Conservation (phyloP, 2,113 vertebrate species). For the Hemibagrus wyckioides region DNA sequence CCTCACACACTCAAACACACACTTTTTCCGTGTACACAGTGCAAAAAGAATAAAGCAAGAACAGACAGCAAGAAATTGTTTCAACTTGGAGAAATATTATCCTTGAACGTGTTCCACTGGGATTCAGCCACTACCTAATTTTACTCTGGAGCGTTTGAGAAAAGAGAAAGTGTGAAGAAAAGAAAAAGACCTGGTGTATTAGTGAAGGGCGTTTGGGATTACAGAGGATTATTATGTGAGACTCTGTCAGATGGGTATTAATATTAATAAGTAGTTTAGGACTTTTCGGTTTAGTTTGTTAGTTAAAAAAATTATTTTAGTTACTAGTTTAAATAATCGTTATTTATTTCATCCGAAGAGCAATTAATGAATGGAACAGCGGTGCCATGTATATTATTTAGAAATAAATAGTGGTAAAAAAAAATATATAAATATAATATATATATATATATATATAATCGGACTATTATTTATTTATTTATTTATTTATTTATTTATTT, state of each 20-base stretch:
- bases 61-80: slow-evolving; percentile 70
- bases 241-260: slow-evolving; percentile 55
- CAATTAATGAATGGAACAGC: background rate
- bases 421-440: background rate
- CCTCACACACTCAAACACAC: slow-evolving; percentile 78
- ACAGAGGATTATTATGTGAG: slow-evolving; percentile 68
- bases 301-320: background rate
- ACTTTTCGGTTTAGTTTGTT: background rate
- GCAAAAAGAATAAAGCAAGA: slow-evolving; percentile 61
- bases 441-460: no score
- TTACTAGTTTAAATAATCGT: background rate
- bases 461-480: no score
- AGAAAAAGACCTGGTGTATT: slow-evolving; percentile 63
- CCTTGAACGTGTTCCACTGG: slow-evolving; percentile 26
- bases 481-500: no score
- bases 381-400: background rate
- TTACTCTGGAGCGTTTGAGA: slow-evolving; percentile 22
- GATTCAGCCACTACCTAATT: slow-evolving; percentile 18
- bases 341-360: background rate
- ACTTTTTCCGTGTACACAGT: slow-evolving; percentile 55
- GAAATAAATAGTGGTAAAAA: background rate
- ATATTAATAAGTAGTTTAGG: background rate
- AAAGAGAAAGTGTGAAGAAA: slow-evolving; percentile 52
- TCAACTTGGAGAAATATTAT: slow-evolving; percentile 63
- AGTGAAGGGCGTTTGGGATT: slow-evolving; percentile 73